Base-by-base conservation (phyloP, 2,888 invertebrate genomes). In the Strigamia maritima region DNA sequence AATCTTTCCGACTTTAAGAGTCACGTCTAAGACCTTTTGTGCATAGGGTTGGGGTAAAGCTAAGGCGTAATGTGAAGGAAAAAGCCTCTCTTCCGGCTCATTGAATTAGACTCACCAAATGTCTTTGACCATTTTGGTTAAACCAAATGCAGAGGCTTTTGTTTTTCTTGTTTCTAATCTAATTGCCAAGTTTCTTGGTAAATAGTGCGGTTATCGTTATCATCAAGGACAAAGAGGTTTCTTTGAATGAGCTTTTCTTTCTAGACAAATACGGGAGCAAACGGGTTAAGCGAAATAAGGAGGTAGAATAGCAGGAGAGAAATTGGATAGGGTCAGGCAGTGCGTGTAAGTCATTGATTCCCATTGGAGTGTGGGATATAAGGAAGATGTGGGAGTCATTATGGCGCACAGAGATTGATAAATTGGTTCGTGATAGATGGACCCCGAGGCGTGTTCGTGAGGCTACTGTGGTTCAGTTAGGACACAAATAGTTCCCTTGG, bases 81-180 rank as follows among this genome's bases (percentile, higher is more conserved):
- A 60, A 60, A 60, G 60, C 22, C n/a, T n/a, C 60, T 22, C 60
- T 60, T 60, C 60, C 60, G 60, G 19, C 60, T 22, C 60, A 60
- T 60, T 60, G 60, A 60, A 60, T 60, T 60, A 60, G 22, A 60
- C 60, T 60, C 60, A 60, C 60, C 60, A 60, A 60, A 60, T 60
- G 60, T 60, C 60, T 60, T 60, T 60, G 60, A 60, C 60, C 60
- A 22, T 60, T 60, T 60, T 60, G 60, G 60, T 60, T 60, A 60
- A 60, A 60, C 22, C 60, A 22, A 60, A 60, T 60, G 60, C 60
- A 22, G 60, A 22, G 60, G 19, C 60, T 60, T 60, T 60, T 60
- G 60, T 60, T 60, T 60, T 60, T 60, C 60, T 60, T 22, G 22
- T 60, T 60, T 60, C 24, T 60, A 60, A 60, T 60, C 60, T 60